Percentiles rank a stretch among this genome's conserved stretches.
phyloP scores from a whole-genome alignment of 2,113 vertebrate species.

The Fulica atra region DNA sequence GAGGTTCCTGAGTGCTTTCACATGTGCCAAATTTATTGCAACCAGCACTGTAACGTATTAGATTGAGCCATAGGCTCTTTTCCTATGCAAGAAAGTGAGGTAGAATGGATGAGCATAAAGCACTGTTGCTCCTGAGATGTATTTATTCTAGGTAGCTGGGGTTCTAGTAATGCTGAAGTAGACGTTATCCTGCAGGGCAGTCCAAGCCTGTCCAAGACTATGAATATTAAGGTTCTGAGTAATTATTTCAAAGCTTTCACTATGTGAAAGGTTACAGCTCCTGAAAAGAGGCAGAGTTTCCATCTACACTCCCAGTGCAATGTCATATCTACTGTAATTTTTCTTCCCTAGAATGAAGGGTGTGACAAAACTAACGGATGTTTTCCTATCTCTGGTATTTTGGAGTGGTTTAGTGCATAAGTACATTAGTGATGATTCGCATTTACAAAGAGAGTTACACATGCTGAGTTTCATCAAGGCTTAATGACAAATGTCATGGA shows the following conservation, averaged over 20 bases:
- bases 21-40: background rate
- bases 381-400: background rate
- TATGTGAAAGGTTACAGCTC: background rate
- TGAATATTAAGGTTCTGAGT: background rate
- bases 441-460: background rate
- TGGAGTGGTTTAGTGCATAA: background rate
- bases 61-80: background rate
- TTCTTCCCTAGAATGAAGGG: background rate
- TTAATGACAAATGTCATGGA: background rate
- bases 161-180: background rate
- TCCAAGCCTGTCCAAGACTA: background rate
- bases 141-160: background rate
- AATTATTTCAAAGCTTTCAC: background rate
- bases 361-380: background rate
- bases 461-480: background rate
- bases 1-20: background rate
- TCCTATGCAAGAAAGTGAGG: background rate
- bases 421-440: background rate
- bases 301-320: background rate
- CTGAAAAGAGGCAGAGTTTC: background rate
- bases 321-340: background rate
- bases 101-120: background rate
- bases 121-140: background rate
- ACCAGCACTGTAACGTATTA: background rate
- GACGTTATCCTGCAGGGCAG: background rate